Conservation (phyloP, 2,113 vertebrate genomes). For the Morone saxatilis region DNA sequence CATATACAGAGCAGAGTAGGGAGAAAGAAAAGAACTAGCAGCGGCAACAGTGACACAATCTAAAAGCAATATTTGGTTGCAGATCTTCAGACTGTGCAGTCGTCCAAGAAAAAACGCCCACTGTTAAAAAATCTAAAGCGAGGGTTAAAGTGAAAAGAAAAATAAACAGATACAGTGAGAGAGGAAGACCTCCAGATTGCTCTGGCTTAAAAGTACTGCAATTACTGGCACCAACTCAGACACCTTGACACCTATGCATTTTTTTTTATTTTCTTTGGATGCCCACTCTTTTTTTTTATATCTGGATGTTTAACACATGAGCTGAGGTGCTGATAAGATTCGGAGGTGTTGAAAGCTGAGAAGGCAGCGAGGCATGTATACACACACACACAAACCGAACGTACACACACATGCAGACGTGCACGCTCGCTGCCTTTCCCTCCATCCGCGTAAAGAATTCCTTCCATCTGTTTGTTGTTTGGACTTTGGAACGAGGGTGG, state of each 20-base stretch:
- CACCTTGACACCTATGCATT: background rate
- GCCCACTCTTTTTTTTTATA: slow-evolving; percentile 13
- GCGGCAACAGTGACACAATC: slow-evolving; percentile 10
- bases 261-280: slow-evolving; percentile 5
- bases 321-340: slow-evolving; percentile 28
- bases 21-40: slow-evolving; percentile 4
- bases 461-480: slow-evolving; percentile 52
- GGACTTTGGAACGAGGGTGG: slow-evolving; percentile 54
- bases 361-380: slow-evolving; percentile 11
- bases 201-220: background rate
- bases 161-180: background rate
- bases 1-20: slow-evolving; percentile 40
- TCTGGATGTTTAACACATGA: slow-evolving; percentile 10
- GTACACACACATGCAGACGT: slow-evolving; percentile 14
- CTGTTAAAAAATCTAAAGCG: slow-evolving; percentile 25
- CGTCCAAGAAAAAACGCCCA: background rate
- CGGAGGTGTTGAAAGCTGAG: slow-evolving; percentile 46
- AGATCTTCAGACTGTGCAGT: slow-evolving; percentile 34
- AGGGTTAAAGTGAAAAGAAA: background rate
- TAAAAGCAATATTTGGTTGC: slow-evolving; percentile 30
- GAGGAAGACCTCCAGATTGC: background rate
- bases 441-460: slow-evolving; percentile 58
- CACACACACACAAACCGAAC: slow-evolving; percentile 13
- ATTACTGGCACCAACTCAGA: background rate
- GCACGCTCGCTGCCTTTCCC: slow-evolving; percentile 15